Evolutionary conservation across 2,888 invertebrate species (phyloP), one percentile per base, ranked within the genome.

Genomic region (Drosophila vallismaia): DNA sequence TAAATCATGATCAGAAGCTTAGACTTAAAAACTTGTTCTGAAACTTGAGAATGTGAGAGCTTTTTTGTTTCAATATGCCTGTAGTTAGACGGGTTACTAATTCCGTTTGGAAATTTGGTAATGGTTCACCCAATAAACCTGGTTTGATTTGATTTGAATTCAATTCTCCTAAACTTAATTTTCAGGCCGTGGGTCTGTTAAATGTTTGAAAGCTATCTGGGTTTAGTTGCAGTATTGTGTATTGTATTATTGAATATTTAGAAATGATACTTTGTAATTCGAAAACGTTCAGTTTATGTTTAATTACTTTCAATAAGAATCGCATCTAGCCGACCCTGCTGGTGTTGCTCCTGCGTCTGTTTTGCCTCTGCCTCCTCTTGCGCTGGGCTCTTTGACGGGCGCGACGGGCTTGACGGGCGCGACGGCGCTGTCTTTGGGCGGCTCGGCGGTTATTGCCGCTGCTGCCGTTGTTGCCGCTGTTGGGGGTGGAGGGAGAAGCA

Each of bases 321-420:
- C 8, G 1, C 0, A n/a, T 10, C 50, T 26, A 67, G 19, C 49
- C 54, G 26, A 19, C 26, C 6, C 66, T 40, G 40, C 50, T 66
- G 14, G 19, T 56, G 24, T 36, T 44, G 24, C 24, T 44, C 24
- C 19, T 42, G 7, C 36, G 51, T 9, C 42, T 71, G 51, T 9
- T 53, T 28, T 28, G 28, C 28, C 10, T 44, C 8, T 49, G 71
- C 12, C 52, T 72, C 42, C 52, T 71, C 6, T 44, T 71, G 19
- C 72, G 64, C 36, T 45, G 44, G 12, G 49, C 19, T n/a, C 51
- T 49, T 24, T 49, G 66, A 7, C 40, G 49, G 19, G 51, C 38
- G 12, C 60, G 62, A 3, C 31, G 40, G 14, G 3, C 46, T 9
- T 8, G 40, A 40, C 40, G 40, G 7, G 0, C 28, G 1, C 38